These are phyloP conservation scores for Oscheius myriophilus DNA, from an alignment of 2,888 invertebrate species.

Conservation along the genomic window DNA sequence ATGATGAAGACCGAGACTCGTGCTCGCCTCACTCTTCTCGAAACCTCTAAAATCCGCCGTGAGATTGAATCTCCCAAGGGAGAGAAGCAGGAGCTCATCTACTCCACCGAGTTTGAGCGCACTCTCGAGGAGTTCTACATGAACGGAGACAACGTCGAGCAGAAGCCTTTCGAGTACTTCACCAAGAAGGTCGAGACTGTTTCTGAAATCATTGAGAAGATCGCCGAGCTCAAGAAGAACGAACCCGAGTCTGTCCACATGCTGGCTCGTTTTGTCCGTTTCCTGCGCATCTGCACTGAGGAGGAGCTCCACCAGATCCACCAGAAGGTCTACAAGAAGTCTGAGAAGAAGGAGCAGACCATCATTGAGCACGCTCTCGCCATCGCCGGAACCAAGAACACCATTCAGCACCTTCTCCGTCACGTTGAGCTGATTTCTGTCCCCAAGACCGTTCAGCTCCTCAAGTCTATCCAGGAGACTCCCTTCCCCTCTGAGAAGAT, in stretches of 20 bases:
- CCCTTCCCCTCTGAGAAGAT: conserved; percentile 45
- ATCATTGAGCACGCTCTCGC: conserved; percentile 57
- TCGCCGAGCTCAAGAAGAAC: conserved; percentile 34
- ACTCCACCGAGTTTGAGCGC: conserved; percentile 51
- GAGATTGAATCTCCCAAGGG: conserved; percentile 44
- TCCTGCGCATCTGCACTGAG: conserved; percentile 54
- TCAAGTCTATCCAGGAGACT: conserved; percentile 55
- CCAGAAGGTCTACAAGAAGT: conserved; percentile 37
- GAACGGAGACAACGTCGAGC: conserved; percentile 52
- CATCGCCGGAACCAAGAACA: conserved; percentile 56
- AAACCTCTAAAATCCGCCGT: conserved; percentile 36
- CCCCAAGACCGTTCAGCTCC: conserved; percentile 38
- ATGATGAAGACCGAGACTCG: conserved; percentile 47
- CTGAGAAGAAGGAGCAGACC: conserved; percentile 37
- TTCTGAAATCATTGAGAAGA: conserved; percentile 38
- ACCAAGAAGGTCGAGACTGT: conserved; percentile 48
- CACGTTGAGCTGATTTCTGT: conserved; percentile 37
- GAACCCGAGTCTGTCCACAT: conserved; percentile 31
- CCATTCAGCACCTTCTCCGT: conserved; percentile 45
- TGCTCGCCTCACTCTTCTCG: conserved; percentile 39
- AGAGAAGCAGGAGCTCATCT: conserved; percentile 46
- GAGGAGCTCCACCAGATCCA: conserved; percentile 57
- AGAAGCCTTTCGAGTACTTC: conserved; percentile 42
- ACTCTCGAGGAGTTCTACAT: conserved; percentile 54
- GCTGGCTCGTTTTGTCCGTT: conserved; percentile 49